phyloP scores from a whole-genome alignment of 2,888 invertebrate species.

The Pycnomerus fuliginosus region DNA sequence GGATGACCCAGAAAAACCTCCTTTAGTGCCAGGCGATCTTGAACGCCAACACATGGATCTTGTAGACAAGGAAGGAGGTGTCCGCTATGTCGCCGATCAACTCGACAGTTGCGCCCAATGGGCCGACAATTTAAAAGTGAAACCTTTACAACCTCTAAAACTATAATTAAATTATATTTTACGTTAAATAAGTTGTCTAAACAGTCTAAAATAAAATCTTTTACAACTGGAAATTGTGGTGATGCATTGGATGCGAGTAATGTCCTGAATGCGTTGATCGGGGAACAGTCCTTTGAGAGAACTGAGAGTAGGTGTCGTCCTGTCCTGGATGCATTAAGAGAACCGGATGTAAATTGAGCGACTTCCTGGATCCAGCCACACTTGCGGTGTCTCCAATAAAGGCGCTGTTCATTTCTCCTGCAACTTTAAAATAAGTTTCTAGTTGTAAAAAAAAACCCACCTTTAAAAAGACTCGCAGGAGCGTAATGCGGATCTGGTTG shows the following conservation, averaged over 20 bases:
- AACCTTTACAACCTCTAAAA: background rate
- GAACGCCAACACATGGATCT: slow-evolving; percentile 66
- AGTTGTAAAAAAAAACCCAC: slow-evolving; percentile 28
- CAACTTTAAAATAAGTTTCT: slow-evolving; percentile 31
- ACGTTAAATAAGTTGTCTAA: slow-evolving; percentile 2
- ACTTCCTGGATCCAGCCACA: slow-evolving; percentile 79
- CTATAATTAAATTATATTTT: no score
- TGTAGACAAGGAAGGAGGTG: slow-evolving; percentile 69
- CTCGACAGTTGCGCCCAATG: slow-evolving; percentile 3
- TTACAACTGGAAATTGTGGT: slow-evolving; percentile 69
- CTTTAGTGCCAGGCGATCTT: slow-evolving; percentile 84
- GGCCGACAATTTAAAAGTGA: slow-evolving; percentile 5
- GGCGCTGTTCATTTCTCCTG: slow-evolving; percentile 87
- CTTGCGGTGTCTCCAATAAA: slow-evolving; percentile 85
- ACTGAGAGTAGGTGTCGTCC: slow-evolving; percentile 77
- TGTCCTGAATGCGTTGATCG: slow-evolving; percentile 50
- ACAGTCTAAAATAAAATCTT: background rate
- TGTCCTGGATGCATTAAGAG: slow-evolving; percentile 72
- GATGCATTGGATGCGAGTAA: slow-evolving; percentile 46
- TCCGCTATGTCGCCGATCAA: slow-evolving; percentile 44
- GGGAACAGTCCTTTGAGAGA: slow-evolving; percentile 67
- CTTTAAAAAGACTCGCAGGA: slow-evolving; percentile 58
- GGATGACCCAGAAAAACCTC: slow-evolving; percentile 57
- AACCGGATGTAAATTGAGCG: slow-evolving; percentile 83
- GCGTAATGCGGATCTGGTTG: slow-evolving; percentile 78